These are phyloP conservation scores for Furnarius figulus DNA, from an alignment of 2,113 vertebrate genomes.

Conservation along the genomic window DNA sequence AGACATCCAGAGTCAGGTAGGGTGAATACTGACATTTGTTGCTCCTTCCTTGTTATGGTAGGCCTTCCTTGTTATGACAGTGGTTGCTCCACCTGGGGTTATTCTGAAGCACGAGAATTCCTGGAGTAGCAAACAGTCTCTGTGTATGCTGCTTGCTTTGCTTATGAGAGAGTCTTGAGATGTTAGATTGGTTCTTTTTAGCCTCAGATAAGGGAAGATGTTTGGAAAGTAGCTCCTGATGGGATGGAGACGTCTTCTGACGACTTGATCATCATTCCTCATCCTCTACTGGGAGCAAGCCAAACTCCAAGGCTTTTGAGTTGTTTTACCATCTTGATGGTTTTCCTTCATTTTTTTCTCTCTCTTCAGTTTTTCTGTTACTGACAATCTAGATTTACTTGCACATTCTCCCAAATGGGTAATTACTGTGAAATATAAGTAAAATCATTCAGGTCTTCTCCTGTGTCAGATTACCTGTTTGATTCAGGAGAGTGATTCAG, in stretches of 20 bases:
- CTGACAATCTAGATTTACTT: background rate
- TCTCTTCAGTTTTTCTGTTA: background rate
- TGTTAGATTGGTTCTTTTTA: background rate
- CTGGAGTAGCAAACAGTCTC: background rate
- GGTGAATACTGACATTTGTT: background rate
- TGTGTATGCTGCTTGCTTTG: fast-evolving
- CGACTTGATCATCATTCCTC: background rate
- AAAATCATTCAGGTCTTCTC: background rate
- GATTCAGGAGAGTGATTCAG: background rate
- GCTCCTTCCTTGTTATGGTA: background rate
- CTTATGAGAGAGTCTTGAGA: background rate
- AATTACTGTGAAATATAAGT: background rate
- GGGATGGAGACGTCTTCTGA: background rate
- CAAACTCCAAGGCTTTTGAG: background rate
- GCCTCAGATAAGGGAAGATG: background rate
- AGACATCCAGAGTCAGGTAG: background rate
- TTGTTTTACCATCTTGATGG: background rate
- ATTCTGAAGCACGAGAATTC: background rate
- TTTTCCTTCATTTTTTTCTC: too few relatives aligned
- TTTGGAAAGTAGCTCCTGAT: background rate
- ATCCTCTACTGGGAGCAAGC: background rate
- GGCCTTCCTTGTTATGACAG: background rate
- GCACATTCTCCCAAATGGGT: background rate
- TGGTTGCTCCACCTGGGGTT: background rate
- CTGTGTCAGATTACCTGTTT: background rate